phyloP scores from a whole-genome alignment of 2,888 invertebrate species.

The Falcaria lacertinaria region DNA sequence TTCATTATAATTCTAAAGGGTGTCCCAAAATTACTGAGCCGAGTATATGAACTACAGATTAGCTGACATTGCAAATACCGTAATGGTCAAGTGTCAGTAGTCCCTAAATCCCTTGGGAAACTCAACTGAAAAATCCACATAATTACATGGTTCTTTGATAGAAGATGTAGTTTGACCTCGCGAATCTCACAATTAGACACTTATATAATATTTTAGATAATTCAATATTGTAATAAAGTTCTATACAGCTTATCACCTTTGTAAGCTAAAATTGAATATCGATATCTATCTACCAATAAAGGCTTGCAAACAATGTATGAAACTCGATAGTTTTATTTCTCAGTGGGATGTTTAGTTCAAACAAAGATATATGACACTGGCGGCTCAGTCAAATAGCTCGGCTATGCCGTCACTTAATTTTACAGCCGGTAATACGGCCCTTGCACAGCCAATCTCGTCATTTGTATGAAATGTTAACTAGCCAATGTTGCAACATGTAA shows the following conservation, averaged over 20 bases:
- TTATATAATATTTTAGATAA: too few species aligned
- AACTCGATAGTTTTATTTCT: conserved; percentile 8
- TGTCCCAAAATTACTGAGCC: too few species aligned
- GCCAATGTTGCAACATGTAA: conserved; percentile 34
- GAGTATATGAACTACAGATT: too few species aligned
- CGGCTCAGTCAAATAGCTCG: conserved; percentile 23
- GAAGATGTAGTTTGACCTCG: too few species aligned
- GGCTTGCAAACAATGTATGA: neutral
- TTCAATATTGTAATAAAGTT: too few species aligned
- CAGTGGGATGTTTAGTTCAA: conserved; percentile 16
- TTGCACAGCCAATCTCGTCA: conserved; percentile 30
- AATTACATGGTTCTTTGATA: too few species aligned
- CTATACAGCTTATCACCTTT: neutral
- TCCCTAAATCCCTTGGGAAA: too few species aligned
- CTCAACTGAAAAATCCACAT: too few species aligned
- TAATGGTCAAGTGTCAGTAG: too few species aligned
- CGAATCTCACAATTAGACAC: too few species aligned
- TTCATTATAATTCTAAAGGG: too few species aligned
- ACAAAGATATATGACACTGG: conserved; percentile 44
- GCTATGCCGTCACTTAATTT: conserved; percentile 34
- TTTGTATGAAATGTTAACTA: conserved; percentile 42
- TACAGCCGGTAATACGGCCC: conserved; percentile 31
- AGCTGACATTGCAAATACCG: too few species aligned
- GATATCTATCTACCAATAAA: neutral
- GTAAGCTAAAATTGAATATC: neutral